Conservation (phyloP, 2,113 vertebrate species). For the Gobio gobio region DNA sequence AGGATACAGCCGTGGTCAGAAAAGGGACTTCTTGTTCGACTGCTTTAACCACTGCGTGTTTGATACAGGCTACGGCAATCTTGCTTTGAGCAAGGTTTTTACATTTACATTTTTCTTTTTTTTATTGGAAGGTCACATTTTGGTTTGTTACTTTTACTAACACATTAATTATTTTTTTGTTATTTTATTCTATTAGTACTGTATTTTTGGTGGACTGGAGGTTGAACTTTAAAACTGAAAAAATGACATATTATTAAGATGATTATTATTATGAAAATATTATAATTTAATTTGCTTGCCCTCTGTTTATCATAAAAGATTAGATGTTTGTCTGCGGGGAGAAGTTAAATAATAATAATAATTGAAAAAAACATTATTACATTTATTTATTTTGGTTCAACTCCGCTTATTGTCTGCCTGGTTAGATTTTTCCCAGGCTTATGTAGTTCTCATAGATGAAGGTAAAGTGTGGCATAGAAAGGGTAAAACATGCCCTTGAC, state of each 20-base stretch:
- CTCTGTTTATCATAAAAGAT: background rate
- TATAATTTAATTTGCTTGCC: background rate
- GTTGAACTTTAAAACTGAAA: background rate
- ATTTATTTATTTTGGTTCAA: background rate
- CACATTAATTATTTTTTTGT: background rate
- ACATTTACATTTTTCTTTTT: background rate
- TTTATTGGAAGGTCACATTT: slow-evolving; percentile 6
- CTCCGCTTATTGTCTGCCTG: background rate
- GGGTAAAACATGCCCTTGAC: slow-evolving; percentile 25
- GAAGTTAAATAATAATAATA: background rate
- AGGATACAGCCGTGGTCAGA: slow-evolving; percentile 78
- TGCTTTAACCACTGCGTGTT: slow-evolving; percentile 67
- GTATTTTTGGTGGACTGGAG: background rate
- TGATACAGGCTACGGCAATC: slow-evolving; percentile 53
- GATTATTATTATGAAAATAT: background rate
- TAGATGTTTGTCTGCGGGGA: background rate
- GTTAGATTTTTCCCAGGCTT: slow-evolving; percentile 10
- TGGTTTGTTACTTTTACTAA: background rate
- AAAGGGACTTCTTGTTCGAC: slow-evolving; percentile 71
- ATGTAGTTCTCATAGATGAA: slow-evolving; percentile 32
- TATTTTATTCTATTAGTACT: background rate
- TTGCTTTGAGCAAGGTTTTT: slow-evolving; percentile 41
- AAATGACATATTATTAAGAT: too few species aligned
- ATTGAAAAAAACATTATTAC: too few species aligned
- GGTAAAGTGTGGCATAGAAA: slow-evolving; percentile 22